phyloP scores from a whole-genome alignment of 1,140 invertebrate genomes.

The Fopius arisanus region DNA sequence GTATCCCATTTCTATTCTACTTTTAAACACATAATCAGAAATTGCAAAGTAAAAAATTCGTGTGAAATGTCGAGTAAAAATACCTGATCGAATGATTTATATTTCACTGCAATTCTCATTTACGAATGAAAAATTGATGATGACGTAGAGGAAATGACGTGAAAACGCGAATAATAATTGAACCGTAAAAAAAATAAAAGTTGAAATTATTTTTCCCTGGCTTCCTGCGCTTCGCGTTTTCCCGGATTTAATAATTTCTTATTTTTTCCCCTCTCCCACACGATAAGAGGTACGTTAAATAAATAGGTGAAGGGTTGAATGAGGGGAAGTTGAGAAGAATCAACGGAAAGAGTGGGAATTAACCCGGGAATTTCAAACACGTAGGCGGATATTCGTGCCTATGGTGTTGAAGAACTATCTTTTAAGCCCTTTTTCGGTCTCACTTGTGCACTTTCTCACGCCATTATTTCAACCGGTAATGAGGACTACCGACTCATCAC shows the following conservation, averaged over 20 bases:
- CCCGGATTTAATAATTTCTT: not conserved
- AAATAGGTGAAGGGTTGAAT: not conserved
- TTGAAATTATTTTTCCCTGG: not conserved
- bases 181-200: not conserved
- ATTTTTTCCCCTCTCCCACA: not conserved
- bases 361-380: not conserved
- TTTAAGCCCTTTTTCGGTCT: not conserved
- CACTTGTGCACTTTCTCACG: constrained; percentile 19
- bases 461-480: constrained; percentile 6
- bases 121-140: too few species aligned
- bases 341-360: constrained; percentile 2
- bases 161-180: not conserved
- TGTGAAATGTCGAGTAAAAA: too few species aligned
- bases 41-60: too few species aligned
- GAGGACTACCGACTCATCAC: not conserved
- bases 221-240: not conserved
- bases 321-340: not conserved
- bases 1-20: too few species aligned
- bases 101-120: too few species aligned
- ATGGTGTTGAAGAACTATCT: not conserved
- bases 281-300: not conserved
- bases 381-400: not conserved
- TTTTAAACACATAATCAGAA: too few species aligned
- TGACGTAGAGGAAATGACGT: not conserved
- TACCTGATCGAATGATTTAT: too few species aligned